Percentiles rank a stretch among this genome's conserved stretches.
These are phyloP conservation scores for Cryptocephalus primarius DNA, from an alignment of 2,888 invertebrate species.

Conservation along the genomic window DNA sequence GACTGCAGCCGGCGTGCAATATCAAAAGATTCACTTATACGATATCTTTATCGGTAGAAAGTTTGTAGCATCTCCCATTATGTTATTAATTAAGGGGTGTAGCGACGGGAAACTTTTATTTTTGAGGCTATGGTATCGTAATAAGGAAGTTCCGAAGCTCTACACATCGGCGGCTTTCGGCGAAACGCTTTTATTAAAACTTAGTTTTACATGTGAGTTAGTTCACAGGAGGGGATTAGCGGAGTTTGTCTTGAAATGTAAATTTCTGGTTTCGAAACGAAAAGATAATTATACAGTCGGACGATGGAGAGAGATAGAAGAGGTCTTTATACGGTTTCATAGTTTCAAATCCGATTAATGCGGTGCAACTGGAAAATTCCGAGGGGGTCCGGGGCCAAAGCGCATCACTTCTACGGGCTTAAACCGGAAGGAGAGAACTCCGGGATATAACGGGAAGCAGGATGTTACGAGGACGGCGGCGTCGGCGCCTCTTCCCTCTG, in stretches of 20 bases:
- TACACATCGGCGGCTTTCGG: constrained; percentile 7
- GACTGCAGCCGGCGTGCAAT: too few species aligned
- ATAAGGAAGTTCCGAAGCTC: constrained; percentile 9
- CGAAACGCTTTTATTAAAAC: constrained; percentile 10
- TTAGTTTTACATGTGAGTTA: constrained; percentile 23
- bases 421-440: too few species aligned
- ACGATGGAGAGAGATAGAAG: constrained; percentile 17
- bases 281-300: constrained; percentile 35
- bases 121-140: neutral
- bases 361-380: constrained; percentile 9
- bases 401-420: too few species aligned
- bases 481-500: too few species aligned
- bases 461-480: too few species aligned
- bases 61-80: too few species aligned
- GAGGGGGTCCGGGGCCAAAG: too few species aligned
- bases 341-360: constrained; percentile 38
- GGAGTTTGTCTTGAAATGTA: constrained; percentile 27
- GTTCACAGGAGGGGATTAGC: constrained; percentile 13
- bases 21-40: too few species aligned
- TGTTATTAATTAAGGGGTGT: constrained; percentile 6
- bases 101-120: constrained; percentile 9
- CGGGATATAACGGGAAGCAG: too few species aligned
- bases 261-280: constrained; percentile 31
- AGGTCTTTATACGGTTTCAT: constrained; percentile 36
- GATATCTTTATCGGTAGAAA: too few species aligned